phyloP scores from a whole-genome alignment of 2,113 vertebrate genomes.

The Thermophis baileyi region DNA sequence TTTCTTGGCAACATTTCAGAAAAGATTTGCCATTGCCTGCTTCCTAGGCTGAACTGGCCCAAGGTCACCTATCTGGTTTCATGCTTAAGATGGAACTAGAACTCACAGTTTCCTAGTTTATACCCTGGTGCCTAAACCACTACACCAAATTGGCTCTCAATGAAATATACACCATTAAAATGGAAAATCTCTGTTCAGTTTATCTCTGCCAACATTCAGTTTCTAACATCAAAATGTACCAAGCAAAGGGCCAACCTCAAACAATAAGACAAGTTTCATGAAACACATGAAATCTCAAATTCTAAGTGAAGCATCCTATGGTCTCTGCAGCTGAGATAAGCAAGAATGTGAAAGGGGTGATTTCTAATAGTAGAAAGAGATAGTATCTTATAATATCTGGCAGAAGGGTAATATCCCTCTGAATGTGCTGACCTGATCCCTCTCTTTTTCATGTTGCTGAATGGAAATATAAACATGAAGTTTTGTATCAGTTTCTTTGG shows the following conservation, averaged over 20 bases:
- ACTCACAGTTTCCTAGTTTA: background rate
- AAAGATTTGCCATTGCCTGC: background rate
- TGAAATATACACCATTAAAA: background rate
- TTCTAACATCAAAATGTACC: background rate
- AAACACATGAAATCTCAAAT: background rate
- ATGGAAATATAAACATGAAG: background rate
- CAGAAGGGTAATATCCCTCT: background rate
- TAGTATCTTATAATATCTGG: background rate
- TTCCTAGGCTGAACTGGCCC: background rate
- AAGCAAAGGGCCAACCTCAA: background rate
- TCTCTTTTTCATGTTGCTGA: background rate
- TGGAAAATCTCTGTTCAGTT: background rate
- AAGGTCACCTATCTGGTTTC: background rate
- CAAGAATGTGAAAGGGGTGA: background rate
- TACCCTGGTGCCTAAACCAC: background rate
- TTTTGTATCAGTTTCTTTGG: background rate
- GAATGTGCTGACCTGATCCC: background rate
- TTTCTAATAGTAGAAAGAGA: background rate
- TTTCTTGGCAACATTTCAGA: background rate
- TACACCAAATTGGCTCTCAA: background rate
- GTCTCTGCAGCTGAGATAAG: background rate
- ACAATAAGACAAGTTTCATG: no score
- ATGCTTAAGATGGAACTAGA: background rate
- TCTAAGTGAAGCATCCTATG: background rate
- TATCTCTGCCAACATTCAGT: background rate